Base-by-base conservation (phyloP, 1,140 invertebrate species). In the Apis cerana region DNA sequence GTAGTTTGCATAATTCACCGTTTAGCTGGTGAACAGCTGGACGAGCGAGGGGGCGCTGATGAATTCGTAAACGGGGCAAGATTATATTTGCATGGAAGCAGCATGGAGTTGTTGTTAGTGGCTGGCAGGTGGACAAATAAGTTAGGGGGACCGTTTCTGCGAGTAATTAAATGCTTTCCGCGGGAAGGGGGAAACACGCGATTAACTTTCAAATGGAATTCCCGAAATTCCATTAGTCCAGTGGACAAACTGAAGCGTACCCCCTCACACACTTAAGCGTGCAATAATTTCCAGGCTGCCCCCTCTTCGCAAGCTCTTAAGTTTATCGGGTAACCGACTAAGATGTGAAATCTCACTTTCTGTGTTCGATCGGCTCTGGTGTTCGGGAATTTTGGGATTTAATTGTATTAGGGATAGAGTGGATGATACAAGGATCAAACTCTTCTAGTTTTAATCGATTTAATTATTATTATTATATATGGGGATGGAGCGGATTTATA, bases 271-370 rank as follows among this genome's bases (percentile, higher is more conserved):
- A 2, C 58, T 78, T 64, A 27, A 80, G 54, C 52, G 76, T 23
- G 74, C 43, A 43, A 79, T 71, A 69, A 83, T 69, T 71, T 71
- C 59, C 23, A 8, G 13, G 11, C 13, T 27, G 23, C 43, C 54
- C 56, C 15, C 33, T 33, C 33, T 3, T 33, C 2, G 12, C 0
- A 88, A 85, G 71, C 67, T 75, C 71, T 82, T 17, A 27, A 76
- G 75, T 67, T 88, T 88, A 83, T 88, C 83, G 86, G 75, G 50
- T 69, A n/a, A n/a, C n/a, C n/a, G n/a, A n/a, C n/a, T n/a, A n/a
- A n/a, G n/a, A n/a, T n/a, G n/a, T n/a, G n/a, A n/a, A n/a, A n/a
- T n/a, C n/a, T n/a, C n/a, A n/a, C n/a, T n/a, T n/a, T n/a, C n/a
- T n/a, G n/a, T 33, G 58, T 80, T 69, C 72, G 64, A 87, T 76